phyloP scores from a whole-genome alignment of 2,888 invertebrate genomes.

The Phytoseiulus persimilis region DNA sequence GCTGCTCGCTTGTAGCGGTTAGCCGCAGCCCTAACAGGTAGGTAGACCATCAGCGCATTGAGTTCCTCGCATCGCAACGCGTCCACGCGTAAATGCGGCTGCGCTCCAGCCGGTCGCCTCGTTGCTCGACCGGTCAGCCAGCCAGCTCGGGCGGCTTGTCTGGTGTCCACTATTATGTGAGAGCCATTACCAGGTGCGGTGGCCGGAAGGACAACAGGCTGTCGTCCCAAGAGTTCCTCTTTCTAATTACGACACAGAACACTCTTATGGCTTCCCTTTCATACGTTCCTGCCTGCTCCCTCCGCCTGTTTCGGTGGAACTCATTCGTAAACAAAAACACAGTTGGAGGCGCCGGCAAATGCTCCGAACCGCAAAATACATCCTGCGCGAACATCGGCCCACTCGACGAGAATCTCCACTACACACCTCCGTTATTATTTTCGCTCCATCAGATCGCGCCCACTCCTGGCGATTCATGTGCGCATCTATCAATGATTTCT shows the following conservation, averaged over 20 bases:
- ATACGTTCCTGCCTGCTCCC: neutral
- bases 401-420: no score
- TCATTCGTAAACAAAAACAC: neutral
- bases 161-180: neutral
- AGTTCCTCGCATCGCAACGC: neutral
- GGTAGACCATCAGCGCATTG: neutral
- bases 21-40: neutral
- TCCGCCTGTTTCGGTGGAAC: neutral
- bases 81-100: neutral
- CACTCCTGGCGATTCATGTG: no score
- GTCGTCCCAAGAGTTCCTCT: neutral
- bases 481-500: no score
- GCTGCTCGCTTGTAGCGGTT: neutral
- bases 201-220: constrained; percentile 5
- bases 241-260: neutral
- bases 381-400: no score
- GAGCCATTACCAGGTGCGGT: constrained; percentile 5
- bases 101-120: neutral
- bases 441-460: no score
- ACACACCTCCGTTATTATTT: no score
- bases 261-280: no score
- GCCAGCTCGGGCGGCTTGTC: neutral
- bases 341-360: neutral
- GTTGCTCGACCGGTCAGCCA: neutral
- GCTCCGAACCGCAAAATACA: neutral